These are phyloP conservation scores for Sphenopsis melanotis DNA, from an alignment of 2,797 vertebrate species.

Conservation along the genomic window DNA sequence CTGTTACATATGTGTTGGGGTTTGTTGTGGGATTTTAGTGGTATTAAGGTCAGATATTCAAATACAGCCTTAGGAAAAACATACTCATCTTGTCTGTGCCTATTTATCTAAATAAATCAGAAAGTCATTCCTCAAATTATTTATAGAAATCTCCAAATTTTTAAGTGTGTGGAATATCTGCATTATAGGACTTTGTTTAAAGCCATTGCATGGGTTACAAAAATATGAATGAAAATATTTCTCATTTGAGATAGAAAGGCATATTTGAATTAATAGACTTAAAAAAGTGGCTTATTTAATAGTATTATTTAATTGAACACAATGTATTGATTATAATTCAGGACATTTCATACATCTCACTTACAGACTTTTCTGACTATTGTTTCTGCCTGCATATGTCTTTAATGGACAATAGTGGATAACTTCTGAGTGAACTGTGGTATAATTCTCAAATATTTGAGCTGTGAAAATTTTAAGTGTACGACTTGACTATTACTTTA, in stretches of 20 bases:
- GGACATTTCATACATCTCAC: not conserved
- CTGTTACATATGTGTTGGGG: not conserved
- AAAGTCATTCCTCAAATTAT: not conserved
- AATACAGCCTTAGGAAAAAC: not conserved
- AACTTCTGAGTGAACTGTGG: not conserved
- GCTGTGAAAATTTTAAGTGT: not conserved
- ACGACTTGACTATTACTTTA: not conserved
- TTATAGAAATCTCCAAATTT: not conserved
- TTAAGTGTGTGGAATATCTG: not conserved
- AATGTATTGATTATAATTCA: not conserved
- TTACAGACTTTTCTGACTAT: not conserved
- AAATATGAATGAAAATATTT: not conserved
- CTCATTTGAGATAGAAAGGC: not conserved
- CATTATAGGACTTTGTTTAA: not conserved
- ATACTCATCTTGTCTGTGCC: not conserved
- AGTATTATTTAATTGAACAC: not conserved
- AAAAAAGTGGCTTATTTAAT: not conserved
- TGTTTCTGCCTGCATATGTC: not conserved
- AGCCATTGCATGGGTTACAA: not conserved
- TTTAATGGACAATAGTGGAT: not conserved
- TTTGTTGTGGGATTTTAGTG: not conserved
- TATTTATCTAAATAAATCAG: not conserved
- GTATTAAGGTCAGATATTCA: conserved; percentile 5
- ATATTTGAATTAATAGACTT: not conserved
- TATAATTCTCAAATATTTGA: not conserved